Percentiles rank a stretch among this genome's conserved stretches.
Conservation (phyloP, 2,888 invertebrate species). For the Ophion obscuratus region DNA sequence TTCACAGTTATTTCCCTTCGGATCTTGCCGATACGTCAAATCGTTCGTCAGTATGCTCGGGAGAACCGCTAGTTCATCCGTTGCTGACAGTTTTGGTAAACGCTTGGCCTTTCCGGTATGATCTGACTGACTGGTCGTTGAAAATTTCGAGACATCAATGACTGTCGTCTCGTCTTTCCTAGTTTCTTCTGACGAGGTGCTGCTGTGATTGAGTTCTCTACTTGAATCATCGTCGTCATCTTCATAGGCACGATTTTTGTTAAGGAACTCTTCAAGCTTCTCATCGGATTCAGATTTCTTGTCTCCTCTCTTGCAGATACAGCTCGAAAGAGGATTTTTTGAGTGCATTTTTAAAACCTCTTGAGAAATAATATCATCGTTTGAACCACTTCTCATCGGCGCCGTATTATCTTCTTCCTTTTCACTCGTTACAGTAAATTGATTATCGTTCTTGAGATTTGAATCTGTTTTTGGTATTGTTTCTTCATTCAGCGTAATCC, state of each 20-base stretch:
- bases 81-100: constrained; percentile 25
- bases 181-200: constrained; percentile 4
- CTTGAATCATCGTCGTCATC: constrained; percentile 17
- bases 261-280: constrained; percentile 4
- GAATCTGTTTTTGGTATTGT: background rate
- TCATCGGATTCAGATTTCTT: background rate
- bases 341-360: background rate
- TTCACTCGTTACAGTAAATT: background rate
- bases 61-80: constrained; percentile 13
- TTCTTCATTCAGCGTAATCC: background rate
- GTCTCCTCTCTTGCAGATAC: constrained; percentile 29
- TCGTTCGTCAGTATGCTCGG: background rate
- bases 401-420: background rate
- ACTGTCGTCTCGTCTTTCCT: background rate
- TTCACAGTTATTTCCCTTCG: constrained; percentile 5
- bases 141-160: background rate
- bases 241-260: background rate
- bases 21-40: constrained; percentile 16
- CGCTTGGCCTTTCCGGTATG: background rate
- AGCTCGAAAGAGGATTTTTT: constrained; percentile 26
- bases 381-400: background rate
- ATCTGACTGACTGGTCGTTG: background rate
- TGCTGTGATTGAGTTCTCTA: background rate
- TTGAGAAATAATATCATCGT: constrained; percentile 9
- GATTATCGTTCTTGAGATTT: background rate